Evolutionary conservation across 1,140 invertebrate genomes (phyloP).

Genomic region (Drosophila pseudoananassae): DNA sequence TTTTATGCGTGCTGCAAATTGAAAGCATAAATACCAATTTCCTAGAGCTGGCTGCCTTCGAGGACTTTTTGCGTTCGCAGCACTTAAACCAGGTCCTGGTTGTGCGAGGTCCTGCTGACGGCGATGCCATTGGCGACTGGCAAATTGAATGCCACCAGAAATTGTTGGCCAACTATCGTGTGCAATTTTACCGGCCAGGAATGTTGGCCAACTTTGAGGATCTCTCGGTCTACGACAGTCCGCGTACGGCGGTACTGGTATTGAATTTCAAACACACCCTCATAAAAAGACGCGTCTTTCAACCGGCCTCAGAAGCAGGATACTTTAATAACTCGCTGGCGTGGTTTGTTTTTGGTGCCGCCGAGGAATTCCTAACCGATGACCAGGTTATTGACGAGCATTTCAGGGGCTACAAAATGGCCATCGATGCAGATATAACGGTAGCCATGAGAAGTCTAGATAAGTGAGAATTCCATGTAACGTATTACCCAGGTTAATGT

Average conservation of each 20-base stretch:
- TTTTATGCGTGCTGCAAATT: slow-evolving; percentile 69
- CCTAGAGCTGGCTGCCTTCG: slow-evolving; percentile 67
- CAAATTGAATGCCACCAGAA: slow-evolving; percentile 46
- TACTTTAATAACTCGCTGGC: slow-evolving; percentile 68
- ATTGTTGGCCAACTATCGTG: slow-evolving; percentile 63
- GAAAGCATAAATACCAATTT: slow-evolving; percentile 80
- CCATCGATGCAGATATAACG: slow-evolving; percentile 69
- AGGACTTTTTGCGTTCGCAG: slow-evolving; percentile 61
- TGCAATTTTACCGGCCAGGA: slow-evolving; percentile 62
- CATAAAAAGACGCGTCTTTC: slow-evolving; percentile 23
- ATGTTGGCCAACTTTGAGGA: slow-evolving; percentile 48
- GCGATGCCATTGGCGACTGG: slow-evolving; percentile 7
- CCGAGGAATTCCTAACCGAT: slow-evolving; percentile 11
- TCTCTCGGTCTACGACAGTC: slow-evolving; percentile 58
- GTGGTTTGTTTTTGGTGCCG: slow-evolving; percentile 59
- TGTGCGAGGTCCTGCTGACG: slow-evolving; percentile 9
- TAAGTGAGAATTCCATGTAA: slow-evolving; percentile 6
- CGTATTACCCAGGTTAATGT: not conserved
- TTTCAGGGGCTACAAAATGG: slow-evolving; percentile 55
- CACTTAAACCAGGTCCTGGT: slow-evolving; percentile 61
- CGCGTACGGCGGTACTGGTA: slow-evolving; percentile 59
- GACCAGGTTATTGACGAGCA: slow-evolving; percentile 37
- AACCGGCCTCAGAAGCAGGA: slow-evolving; percentile 38
- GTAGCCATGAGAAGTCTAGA: slow-evolving; percentile 35
- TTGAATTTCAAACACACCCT: slow-evolving; percentile 27